Conservation (phyloP, 2,113 vertebrate genomes). For the Neoarius graeffei region DNA sequence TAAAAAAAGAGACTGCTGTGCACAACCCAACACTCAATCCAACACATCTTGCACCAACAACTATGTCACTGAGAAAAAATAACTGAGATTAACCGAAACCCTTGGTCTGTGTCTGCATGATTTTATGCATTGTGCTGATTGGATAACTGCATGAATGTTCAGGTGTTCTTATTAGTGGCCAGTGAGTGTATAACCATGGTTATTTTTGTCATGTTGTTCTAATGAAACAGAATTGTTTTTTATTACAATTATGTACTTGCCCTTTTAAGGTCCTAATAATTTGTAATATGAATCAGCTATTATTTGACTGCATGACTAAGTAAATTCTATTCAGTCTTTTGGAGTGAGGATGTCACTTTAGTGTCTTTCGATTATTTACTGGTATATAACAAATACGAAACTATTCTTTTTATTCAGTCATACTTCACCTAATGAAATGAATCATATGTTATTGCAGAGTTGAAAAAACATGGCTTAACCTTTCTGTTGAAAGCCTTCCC, state of each 20-base stretch:
- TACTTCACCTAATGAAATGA: neutral
- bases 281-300: neutral
- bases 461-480: conserved; percentile 16
- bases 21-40: no score
- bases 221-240: neutral
- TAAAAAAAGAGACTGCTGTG: no score
- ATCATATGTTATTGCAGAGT: neutral
- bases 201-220: neutral
- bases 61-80: neutral
- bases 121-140: neutral
- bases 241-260: neutral
- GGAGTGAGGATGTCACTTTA: neutral
- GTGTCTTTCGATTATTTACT: neutral
- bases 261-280: neutral
- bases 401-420: neutral
- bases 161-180: neutral
- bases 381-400: neutral
- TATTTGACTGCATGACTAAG: neutral
- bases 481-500: conserved; percentile 12
- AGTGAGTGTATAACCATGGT: neutral
- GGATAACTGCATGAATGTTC: neutral
- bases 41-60: no score
- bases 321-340: neutral
- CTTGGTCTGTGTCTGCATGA: neutral
- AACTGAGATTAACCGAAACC: neutral